A percentile compares a stretch with the other conserved stretches of the same genome.
These are phyloP conservation scores for Hypselothyrea guttata DNA, from an alignment of 2,888 invertebrate genomes.

Conservation along the genomic window DNA sequence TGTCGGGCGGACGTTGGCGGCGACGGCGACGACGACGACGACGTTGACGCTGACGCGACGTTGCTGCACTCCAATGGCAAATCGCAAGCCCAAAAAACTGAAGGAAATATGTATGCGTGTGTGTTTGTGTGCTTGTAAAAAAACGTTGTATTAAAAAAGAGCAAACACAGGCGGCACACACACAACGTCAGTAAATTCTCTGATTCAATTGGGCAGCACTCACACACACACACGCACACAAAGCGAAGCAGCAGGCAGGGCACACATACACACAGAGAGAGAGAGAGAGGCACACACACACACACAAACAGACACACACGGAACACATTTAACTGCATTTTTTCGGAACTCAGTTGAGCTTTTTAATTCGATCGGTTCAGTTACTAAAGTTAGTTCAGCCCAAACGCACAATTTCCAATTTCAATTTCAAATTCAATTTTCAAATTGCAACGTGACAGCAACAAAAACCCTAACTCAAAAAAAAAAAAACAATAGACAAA, in stretches of 20 bases:
- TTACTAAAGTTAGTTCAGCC: constrained; percentile 79
- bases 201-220: constrained; percentile 80
- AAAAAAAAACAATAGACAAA: background rate
- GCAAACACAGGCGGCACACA: constrained; percentile 44
- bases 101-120: constrained; percentile 40
- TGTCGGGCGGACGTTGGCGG: constrained; percentile 13
- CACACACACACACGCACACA: constrained; percentile 38
- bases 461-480: background rate
- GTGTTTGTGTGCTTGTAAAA: constrained; percentile 31
- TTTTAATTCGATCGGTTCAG: constrained; percentile 82
- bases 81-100: constrained; percentile 57
- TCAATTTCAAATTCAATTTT: constrained; percentile 41
- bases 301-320: constrained; percentile 12
- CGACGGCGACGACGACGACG: constrained; percentile 22
- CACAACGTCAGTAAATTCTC: constrained; percentile 62
- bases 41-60: constrained; percentile 52
- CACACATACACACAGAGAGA: constrained; percentile 32
- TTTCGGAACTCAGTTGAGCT: constrained; percentile 83
- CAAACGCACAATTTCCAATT: constrained; percentile 70
- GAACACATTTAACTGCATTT: constrained; percentile 78
- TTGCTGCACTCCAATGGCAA: constrained; percentile 56
- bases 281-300: constrained; percentile 19
- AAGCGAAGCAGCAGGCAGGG: constrained; percentile 17
- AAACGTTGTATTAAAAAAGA: constrained; percentile 49
- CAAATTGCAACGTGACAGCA: constrained; percentile 20